These are phyloP conservation scores for Eueremaeus valkanovi DNA, from an alignment of 2,888 invertebrate species.

Conservation along the genomic window DNA sequence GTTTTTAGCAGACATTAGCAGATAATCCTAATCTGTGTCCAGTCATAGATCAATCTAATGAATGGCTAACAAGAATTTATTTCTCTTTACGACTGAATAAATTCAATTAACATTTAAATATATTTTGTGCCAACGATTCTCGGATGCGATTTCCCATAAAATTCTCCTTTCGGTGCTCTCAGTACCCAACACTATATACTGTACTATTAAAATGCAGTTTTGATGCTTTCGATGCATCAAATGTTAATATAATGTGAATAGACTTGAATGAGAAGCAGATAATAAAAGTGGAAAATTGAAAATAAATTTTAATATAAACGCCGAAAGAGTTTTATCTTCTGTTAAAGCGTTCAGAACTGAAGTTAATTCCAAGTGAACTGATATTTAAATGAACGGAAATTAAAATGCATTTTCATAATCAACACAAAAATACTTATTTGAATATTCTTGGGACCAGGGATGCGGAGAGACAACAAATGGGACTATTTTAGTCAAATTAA, in stretches of 20 bases:
- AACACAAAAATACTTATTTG: not conserved
- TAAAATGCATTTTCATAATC: not conserved
- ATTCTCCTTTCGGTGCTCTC: not conserved
- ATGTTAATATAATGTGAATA: not conserved
- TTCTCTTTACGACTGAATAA: slow-evolving; percentile 4
- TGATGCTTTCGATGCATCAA: not conserved
- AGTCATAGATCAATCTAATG: not conserved
- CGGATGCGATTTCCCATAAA: not conserved
- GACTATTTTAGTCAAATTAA: no score
- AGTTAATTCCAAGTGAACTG: not conserved
- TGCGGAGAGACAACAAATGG: no score
- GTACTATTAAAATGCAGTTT: not conserved
- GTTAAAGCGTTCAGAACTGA: not conserved
- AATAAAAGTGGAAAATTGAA: not conserved
- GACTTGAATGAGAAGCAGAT: not conserved
- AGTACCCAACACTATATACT: no score
- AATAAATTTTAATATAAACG: not conserved
- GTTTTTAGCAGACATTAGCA: slow-evolving; percentile 15
- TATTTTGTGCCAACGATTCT: not conserved
- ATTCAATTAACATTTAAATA: slow-evolving; percentile 21
- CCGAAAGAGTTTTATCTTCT: not conserved
- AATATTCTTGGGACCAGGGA: no score
- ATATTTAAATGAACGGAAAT: slow-evolving; percentile 13
- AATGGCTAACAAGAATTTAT: not conserved
- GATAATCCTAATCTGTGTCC: slow-evolving; percentile 29